These are phyloP conservation scores for Fabriciana adippe DNA, from an alignment of 2,888 invertebrate species.

Conservation along the genomic window DNA sequence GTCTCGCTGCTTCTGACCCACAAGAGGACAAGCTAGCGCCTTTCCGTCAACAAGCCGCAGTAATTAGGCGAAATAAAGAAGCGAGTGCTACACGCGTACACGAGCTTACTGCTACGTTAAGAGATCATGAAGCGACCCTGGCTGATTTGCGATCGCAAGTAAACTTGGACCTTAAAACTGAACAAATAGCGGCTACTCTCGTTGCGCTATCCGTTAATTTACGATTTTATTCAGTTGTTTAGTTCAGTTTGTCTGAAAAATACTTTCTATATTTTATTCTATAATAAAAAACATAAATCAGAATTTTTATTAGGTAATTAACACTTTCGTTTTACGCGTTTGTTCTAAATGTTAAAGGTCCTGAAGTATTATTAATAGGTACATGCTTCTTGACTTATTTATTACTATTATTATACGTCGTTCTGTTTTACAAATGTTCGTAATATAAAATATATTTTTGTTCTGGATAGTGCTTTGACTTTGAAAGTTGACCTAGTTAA, in stretches of 20 bases:
- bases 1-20: constrained; percentile 84
- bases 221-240: no score
- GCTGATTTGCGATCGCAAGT: constrained; percentile 81
- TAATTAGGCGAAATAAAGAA: constrained; percentile 91
- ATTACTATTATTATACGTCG: no score
- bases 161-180: neutral
- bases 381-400: no score
- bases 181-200: neutral
- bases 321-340: no score
- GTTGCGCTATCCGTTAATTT: no score
- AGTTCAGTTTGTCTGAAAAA: no score
- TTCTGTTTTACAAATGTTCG: no score
- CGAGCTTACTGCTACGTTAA: constrained; percentile 84
- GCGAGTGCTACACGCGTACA: constrained; percentile 86
- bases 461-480: constrained; percentile 6
- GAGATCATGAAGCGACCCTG: constrained; percentile 83
- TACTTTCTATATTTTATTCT: no score
- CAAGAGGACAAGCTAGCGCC: constrained; percentile 89
- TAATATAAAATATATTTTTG: constrained; percentile 4
- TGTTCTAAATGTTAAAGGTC: no score
- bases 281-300: no score
- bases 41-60: constrained; percentile 92
- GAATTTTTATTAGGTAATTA: no score
- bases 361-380: no score
- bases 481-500: constrained; percentile 23